Evolutionary conservation across 2,888 invertebrate species (phyloP).

Genomic region (Troides helena): DNA sequence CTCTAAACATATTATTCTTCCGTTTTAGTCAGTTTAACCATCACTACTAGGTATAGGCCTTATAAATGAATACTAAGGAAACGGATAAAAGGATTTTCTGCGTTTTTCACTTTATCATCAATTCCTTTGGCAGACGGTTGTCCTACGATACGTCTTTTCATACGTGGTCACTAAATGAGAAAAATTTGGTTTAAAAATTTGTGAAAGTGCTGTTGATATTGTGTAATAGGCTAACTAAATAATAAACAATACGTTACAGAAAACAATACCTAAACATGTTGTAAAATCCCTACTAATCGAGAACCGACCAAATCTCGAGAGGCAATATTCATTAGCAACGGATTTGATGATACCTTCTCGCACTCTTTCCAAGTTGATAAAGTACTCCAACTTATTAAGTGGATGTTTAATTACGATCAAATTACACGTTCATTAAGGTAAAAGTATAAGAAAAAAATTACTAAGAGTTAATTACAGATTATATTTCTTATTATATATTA

Average conservation of each 20-base stretch:
- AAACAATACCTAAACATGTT: background rate
- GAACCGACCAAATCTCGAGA: conserved; percentile 23
- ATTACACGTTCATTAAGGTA: conserved; percentile 6
- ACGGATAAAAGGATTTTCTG: no score
- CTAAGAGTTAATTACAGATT: background rate
- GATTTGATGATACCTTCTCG: conserved; percentile 19
- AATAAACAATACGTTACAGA: background rate
- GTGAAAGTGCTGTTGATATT: no score
- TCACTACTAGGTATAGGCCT: no score
- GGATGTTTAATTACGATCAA: conserved; percentile 17
- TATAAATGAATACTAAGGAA: no score
- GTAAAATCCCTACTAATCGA: conserved; percentile 10
- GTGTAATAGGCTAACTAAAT: no score
- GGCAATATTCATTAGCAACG: conserved; percentile 31
- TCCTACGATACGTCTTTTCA: no score
- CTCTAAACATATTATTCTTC: no score
- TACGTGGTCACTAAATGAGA: no score
- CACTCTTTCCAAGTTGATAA: conserved; percentile 13
- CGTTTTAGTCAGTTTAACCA: no score
- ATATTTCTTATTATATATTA: background rate
- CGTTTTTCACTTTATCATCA: no score
- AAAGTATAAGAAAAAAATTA: background rate
- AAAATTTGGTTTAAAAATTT: no score
- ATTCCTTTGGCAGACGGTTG: no score
- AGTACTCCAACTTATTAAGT: conserved; percentile 13